phyloP scores from a whole-genome alignment of 2,113 vertebrate species.

The Cervus canadensis region DNA sequence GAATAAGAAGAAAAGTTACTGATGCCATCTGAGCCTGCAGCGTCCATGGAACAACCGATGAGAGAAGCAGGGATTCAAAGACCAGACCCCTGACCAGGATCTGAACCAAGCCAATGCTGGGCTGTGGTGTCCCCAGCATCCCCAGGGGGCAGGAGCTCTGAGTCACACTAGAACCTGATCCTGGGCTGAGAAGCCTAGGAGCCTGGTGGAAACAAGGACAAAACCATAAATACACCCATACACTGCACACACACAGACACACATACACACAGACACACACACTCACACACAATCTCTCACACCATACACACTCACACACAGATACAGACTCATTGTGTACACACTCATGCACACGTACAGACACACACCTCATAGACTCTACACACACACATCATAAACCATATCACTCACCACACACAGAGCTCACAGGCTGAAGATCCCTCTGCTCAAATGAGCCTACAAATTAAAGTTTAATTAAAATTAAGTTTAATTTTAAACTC shows the following conservation, averaged over 20 bases:
- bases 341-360: neutral
- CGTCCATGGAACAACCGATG: neutral
- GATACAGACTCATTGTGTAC: neutral
- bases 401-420: neutral
- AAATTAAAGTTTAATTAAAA: neutral
- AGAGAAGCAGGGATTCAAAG: neutral
- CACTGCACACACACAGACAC: neutral
- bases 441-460: neutral
- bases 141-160: neutral
- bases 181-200: neutral
- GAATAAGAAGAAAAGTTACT: neutral
- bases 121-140: neutral
- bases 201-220: neutral
- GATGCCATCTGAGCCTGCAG: neutral
- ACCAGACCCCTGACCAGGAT: neutral
- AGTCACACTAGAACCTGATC: neutral
- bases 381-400: neutral
- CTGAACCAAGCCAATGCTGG: neutral
- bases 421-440: neutral
- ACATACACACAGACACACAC: neutral
- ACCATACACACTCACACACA: neutral
- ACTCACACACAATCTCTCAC: neutral
- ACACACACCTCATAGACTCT: neutral
- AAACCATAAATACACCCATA: neutral
- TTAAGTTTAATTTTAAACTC: neutral